Conservation (phyloP, 2,797 vertebrate genomes). For the Allochrocebus solatus region DNA sequence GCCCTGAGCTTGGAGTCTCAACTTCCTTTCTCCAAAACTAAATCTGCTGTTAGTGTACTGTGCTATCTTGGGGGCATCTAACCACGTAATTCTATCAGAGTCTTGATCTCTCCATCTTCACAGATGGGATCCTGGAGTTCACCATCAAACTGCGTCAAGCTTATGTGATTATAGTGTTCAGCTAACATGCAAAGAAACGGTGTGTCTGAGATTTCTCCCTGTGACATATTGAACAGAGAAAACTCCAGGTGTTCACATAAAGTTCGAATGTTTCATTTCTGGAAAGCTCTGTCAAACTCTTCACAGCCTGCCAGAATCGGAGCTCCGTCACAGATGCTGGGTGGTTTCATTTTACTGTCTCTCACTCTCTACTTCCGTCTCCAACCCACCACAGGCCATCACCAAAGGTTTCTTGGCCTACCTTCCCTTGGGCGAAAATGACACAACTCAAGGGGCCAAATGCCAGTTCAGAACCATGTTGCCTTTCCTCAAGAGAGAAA, state of each 20-base stretch:
- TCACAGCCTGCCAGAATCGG: background rate
- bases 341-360: background rate
- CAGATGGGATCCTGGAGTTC: background rate
- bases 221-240: background rate
- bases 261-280: background rate
- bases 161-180: background rate
- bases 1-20: background rate
- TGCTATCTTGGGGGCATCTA: background rate
- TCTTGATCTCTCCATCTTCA: background rate
- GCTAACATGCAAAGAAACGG: background rate
- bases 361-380: too few relatives aligned
- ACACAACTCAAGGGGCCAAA: background rate
- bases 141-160: background rate
- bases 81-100: background rate
- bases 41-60: background rate
- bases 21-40: background rate
- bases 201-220: background rate
- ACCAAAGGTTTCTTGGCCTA: background rate
- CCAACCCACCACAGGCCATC: background rate
- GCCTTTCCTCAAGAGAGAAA: background rate
- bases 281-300: background rate
- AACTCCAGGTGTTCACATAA: slow-evolving; percentile 13
- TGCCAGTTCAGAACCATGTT: background rate
- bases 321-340: background rate
- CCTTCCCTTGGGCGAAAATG: background rate